A percentile compares a stretch with the other conserved stretches of the same genome.
Evolutionary conservation across 1,140 invertebrate species (phyloP).

Genomic region (Pristionchus pacificus): DNA sequence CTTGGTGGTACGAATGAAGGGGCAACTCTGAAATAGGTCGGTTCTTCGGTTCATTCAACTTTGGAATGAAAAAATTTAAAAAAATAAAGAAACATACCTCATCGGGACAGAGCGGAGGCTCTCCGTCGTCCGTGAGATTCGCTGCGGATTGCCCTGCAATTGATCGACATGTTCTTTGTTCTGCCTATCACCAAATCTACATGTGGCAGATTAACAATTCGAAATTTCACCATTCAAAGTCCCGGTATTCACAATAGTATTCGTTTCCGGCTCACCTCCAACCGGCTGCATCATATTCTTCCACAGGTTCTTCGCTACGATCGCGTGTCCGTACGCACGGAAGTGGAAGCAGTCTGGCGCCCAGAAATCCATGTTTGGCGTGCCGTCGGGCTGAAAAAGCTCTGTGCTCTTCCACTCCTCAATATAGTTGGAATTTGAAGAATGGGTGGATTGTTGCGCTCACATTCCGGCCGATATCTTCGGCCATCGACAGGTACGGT

Average conservation of each 20-base stretch:
- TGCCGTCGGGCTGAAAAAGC: constrained; percentile 39
- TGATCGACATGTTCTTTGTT: not conserved
- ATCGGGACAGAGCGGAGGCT: no score
- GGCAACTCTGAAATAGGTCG: constrained; percentile 32
- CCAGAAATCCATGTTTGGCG: constrained; percentile 66
- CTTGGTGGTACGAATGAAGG: constrained; percentile 39
- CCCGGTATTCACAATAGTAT: not conserved
- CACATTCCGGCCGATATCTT: no score
- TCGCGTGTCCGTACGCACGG: constrained; percentile 66
- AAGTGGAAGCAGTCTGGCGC: constrained; percentile 72
- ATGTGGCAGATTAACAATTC: not conserved
- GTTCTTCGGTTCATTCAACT: not conserved
- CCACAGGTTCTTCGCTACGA: constrained; percentile 70
- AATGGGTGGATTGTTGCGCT: no score
- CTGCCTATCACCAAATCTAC: not conserved
- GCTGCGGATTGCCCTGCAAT: not conserved
- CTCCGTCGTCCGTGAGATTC: not conserved
- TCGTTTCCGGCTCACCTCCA: constrained; percentile 66
- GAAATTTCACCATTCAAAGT: no score
- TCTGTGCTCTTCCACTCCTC: no score
- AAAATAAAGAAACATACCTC: no score
- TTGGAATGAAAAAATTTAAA: no score
- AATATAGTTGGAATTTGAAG: no score
- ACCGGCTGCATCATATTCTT: constrained; percentile 73
- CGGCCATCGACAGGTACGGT: no score